Percentiles rank a stretch among this genome's conserved stretches.
Evolutionary conservation across 2,113 vertebrate genomes (phyloP).

Genomic region (Lates calcarifer): DNA sequence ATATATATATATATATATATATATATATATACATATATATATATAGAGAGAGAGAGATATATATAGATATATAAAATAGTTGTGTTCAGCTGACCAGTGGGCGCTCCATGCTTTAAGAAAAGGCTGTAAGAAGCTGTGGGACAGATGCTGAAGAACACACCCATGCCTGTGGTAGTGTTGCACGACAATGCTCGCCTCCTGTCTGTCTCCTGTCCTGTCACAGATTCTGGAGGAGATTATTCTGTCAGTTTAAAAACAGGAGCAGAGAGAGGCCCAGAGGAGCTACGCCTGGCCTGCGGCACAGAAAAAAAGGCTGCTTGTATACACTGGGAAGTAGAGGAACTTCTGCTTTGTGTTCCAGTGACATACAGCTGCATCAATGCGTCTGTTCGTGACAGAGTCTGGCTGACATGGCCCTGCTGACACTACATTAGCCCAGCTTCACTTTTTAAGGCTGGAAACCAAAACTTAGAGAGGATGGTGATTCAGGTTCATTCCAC

Average conservation of each 20-base stretch:
- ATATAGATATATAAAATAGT: too few relatives aligned
- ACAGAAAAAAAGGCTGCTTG: slow-evolving; percentile 35
- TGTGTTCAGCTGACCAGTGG: too few relatives aligned
- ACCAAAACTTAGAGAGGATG: not conserved
- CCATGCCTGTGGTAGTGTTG: too few relatives aligned
- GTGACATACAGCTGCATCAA: slow-evolving; percentile 49
- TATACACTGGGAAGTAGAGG: slow-evolving; percentile 29
- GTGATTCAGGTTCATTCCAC: not conserved
- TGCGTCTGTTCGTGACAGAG: slow-evolving; percentile 28
- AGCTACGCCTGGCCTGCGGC: slow-evolving; percentile 24
- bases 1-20: too few relatives aligned
- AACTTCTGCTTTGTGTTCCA: slow-evolving; percentile 45
- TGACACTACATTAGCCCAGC: not conserved
- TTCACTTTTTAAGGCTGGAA: not conserved
- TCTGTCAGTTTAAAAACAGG: slow-evolving; percentile 50
- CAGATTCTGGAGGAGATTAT: slow-evolving; percentile 61
- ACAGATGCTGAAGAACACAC: too few relatives aligned
- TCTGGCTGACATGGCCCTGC: not conserved
- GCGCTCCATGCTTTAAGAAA: too few relatives aligned
- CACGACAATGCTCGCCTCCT: too few relatives aligned
- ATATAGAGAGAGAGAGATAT: too few relatives aligned
- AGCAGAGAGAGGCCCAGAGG: slow-evolving; percentile 22
- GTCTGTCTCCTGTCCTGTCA: too few relatives aligned
- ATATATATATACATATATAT: too few relatives aligned
- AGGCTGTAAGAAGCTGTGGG: too few relatives aligned